A percentile compares a stretch with the other conserved stretches of the same genome.
Conservation (phyloP, 2,888 invertebrate genomes). For the Callosobruchus maculatus region DNA sequence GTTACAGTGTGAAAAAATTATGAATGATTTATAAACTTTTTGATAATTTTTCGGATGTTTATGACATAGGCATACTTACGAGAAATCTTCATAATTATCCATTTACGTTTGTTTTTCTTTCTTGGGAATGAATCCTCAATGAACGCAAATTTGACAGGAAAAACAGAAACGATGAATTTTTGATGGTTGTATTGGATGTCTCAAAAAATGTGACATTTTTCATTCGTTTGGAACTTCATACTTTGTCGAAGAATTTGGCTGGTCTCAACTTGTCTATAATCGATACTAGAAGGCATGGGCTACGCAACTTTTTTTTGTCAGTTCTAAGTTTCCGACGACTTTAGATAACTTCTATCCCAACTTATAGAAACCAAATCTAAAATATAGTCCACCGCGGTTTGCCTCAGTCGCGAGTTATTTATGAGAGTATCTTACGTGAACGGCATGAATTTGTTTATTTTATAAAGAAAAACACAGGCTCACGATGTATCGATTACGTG, state of each 20-base stretch:
- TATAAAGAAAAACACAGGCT: too few relatives aligned
- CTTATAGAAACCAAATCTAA: too few relatives aligned
- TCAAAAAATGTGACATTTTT: background rate
- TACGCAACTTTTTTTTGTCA: too few relatives aligned
- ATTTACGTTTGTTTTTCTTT: conserved; percentile 4
- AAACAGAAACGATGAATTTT: background rate
- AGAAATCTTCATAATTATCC: conserved; percentile 17
- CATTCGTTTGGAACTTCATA: background rate
- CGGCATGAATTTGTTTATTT: too few relatives aligned
- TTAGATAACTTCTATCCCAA: background rate
- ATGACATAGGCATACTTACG: conserved; percentile 10
- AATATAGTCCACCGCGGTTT: too few relatives aligned
- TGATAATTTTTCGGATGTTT: background rate
- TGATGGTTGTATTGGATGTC: too few relatives aligned
- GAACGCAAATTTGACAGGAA: background rate
- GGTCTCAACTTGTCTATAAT: background rate
- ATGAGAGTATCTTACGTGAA: too few relatives aligned
- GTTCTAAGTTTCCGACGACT: background rate
- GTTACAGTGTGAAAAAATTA: conserved; percentile 1
- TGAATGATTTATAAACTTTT: background rate
- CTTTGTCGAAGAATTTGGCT: background rate
- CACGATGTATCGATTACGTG: too few relatives aligned
- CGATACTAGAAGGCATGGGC: background rate
- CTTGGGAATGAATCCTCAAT: background rate
- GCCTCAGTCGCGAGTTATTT: too few relatives aligned